Base-by-base conservation (phyloP, 1,140 invertebrate genomes). In the Steinernema feltiae region DNA sequence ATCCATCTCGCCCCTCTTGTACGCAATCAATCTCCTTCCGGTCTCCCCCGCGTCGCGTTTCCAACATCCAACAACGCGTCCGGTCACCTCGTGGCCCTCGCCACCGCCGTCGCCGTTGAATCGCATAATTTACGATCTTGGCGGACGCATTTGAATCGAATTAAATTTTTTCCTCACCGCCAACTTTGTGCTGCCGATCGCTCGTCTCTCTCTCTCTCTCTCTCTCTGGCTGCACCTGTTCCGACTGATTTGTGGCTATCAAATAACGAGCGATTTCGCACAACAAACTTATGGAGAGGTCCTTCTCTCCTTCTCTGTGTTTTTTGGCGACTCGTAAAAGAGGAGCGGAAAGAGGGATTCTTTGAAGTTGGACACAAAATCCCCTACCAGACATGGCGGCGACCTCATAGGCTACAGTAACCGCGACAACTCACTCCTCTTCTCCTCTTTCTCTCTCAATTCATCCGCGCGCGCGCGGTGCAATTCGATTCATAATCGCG, bases 221-320 rank as follows among this genome's bases (percentile, higher is more conserved):
- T 46, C 7, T n/a, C 53, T 63, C 3, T 17, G 24, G 15, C 12
- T 27, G 53, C 53, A 63, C 53, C 53, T 63, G 53, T 27, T 63
- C 53, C 24, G 2, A 7, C 3, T 17, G 53, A 63, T 63, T 63
- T 63, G 53, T 63, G 53, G 24, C 53, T 63, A 63, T 63, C 53
- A 27, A 63, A 63, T 63, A 15, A 63, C 53, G 53, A 63, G 7
- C 53, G 53, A 63, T 63, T 63, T 63, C 53, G 53, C 53, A 63
- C 53, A 63, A 63, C 53, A 63, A 63, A 27, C 53, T 63, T 63
- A n/a, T n/a, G n/a, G n/a, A n/a, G n/a, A n/a, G n/a, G n/a, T n/a
- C n/a, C n/a, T n/a, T n/a, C n/a, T n/a, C n/a, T n/a, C n/a, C n/a
- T n/a, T n/a, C n/a, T n/a, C n/a, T n/a, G n/a, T n/a, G n/a, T n/a